Percentiles rank a stretch among this genome's conserved stretches.
phyloP scores from a whole-genome alignment of 1,140 invertebrate genomes.

The Caerostris extrusa region DNA sequence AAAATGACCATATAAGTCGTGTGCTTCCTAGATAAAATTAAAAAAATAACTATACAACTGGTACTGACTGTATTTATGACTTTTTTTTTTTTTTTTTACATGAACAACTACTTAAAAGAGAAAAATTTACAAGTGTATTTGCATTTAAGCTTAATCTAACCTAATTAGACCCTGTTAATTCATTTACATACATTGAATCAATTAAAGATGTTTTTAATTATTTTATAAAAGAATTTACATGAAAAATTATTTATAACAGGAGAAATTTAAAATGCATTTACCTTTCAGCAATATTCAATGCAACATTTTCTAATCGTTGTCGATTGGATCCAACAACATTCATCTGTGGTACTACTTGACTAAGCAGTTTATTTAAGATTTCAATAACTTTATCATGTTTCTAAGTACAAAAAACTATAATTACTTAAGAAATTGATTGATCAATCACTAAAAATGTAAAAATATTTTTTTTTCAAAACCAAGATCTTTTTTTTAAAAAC shows the following conservation, averaged over 20 bases:
- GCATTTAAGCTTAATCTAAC: no score
- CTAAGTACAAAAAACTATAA: background rate
- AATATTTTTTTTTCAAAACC: background rate
- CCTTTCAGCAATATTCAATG: constrained; percentile 79
- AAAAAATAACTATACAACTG: no score
- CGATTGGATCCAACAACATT: constrained; percentile 78
- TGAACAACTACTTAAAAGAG: no score
- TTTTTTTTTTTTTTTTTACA: no score
- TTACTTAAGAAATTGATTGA: background rate
- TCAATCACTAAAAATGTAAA: background rate
- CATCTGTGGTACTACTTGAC: constrained; percentile 76
- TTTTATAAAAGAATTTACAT: no score
- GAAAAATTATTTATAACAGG: background rate
- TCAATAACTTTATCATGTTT: constrained; percentile 79
- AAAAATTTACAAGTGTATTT: no score
- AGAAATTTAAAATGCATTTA: constrained; percentile 41
- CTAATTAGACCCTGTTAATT: no score
- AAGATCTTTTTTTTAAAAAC: background rate
- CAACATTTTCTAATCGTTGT: constrained; percentile 78
- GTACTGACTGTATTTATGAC: no score
- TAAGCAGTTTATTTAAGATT: constrained; percentile 79
- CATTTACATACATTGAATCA: no score
- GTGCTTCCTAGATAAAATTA: no score
- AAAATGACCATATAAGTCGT: no score
- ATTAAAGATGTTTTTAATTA: no score